These are phyloP conservation scores for Lynx canadensis DNA, from an alignment of 2,113 vertebrate species.

Conservation along the genomic window DNA sequence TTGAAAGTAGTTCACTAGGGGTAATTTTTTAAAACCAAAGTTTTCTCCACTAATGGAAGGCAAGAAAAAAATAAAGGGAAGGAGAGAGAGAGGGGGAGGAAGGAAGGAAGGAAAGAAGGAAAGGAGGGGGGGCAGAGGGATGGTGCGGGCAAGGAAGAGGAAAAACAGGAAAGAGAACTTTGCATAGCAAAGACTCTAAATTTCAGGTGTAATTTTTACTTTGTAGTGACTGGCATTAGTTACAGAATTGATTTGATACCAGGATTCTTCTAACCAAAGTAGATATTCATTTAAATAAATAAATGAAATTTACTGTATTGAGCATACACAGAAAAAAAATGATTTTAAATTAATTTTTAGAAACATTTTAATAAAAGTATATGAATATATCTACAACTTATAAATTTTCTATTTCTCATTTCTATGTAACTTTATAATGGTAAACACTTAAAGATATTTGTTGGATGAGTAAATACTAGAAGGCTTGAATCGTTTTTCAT, in stretches of 20 bases:
- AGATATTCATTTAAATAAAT: neutral
- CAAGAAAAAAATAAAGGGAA: neutral
- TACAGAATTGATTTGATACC: neutral
- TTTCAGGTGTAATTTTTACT: neutral
- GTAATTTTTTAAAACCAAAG: neutral
- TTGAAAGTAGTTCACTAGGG: neutral
- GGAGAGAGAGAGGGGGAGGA: too few relatives aligned
- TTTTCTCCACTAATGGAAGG: neutral
- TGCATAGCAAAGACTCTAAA: neutral
- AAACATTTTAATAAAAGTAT: neutral
- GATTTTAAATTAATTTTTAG: neutral
- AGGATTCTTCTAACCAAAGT: neutral
- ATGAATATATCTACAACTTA: neutral
- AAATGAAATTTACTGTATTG: neutral
- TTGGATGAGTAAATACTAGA: neutral
- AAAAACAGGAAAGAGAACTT: neutral
- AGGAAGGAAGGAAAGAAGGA: neutral
- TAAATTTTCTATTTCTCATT: constrained; percentile 1
- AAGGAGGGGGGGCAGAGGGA: neutral
- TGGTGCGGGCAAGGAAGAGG: accelerated
- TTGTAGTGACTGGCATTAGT: neutral
- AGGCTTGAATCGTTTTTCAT: neutral
- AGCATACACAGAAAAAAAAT: neutral
- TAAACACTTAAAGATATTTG: neutral
- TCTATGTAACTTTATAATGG: neutral